phyloP scores from a whole-genome alignment of 2,113 vertebrate species.

The Leucoraja erinaceus region DNA sequence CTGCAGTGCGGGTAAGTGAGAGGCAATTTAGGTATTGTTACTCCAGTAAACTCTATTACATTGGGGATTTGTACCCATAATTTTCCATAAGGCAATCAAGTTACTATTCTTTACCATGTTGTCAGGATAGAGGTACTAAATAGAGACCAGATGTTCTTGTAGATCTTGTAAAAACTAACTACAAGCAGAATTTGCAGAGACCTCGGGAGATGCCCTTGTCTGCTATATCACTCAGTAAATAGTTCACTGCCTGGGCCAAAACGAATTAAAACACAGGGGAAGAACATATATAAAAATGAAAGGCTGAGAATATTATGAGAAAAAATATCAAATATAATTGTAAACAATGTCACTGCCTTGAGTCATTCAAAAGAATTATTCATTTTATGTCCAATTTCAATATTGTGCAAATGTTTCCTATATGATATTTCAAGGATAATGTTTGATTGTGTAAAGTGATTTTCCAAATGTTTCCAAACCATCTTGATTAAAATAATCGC shows the following conservation, averaged over 20 bases:
- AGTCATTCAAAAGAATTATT: not conserved
- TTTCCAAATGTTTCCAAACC: not conserved
- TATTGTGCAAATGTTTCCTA: too few species aligned
- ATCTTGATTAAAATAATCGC: not conserved
- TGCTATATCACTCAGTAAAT: not conserved
- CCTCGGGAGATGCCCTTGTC: not conserved
- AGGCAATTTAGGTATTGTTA: not conserved
- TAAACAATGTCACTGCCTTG: not conserved
- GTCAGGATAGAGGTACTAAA: slow-evolving; percentile 11
- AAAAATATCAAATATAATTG: not conserved
- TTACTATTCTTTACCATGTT: slow-evolving; percentile 1
- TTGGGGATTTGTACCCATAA: not conserved
- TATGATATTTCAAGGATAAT: slow-evolving; percentile 5
- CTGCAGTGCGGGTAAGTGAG: not conserved
- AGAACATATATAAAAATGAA: not conserved
- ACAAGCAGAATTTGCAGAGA: slow-evolving; percentile 19
- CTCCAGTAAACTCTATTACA: not conserved
- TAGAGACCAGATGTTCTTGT: slow-evolving; percentile 22
- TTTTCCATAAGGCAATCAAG: slow-evolving; percentile 17
- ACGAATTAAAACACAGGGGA: not conserved
- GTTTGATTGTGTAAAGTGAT: not conserved
- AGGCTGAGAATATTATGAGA: not conserved
- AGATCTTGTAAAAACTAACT: slow-evolving; percentile 14
- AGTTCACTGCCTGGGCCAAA: slow-evolving; percentile 6
- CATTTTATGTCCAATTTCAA: not conserved